A percentile compares a stretch with the other conserved stretches of the same genome.
Conservation (phyloP, 2,113 vertebrate genomes). For the pig (Sus scrofa) region T2T-Sscrofa CM000812.6:85725501-85726000, state of each 20-base stretch:
- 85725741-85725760: neutral
- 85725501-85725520: neutral
- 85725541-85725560: neutral
- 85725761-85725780: neutral
- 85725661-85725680: neutral
- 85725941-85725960: too few species aligned
- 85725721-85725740: neutral
- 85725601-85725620: conserved; percentile 43
- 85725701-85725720: neutral
- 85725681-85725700: neutral
- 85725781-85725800: too few species aligned
- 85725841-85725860: too few species aligned
- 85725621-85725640: neutral
- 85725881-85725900: too few species aligned
- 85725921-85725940: too few species aligned
- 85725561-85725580: conserved; percentile 38
- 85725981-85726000: neutral
- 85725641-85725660: neutral
- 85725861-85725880: too few species aligned
- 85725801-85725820: too few species aligned
- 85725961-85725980: too few species aligned
- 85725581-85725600: neutral
- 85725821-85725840: too few species aligned
- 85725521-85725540: conserved; percentile 40
- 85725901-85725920: too few species aligned